Conservation (phyloP, 2,888 invertebrate species). For the Eumacrocentrus americanus region DNA sequence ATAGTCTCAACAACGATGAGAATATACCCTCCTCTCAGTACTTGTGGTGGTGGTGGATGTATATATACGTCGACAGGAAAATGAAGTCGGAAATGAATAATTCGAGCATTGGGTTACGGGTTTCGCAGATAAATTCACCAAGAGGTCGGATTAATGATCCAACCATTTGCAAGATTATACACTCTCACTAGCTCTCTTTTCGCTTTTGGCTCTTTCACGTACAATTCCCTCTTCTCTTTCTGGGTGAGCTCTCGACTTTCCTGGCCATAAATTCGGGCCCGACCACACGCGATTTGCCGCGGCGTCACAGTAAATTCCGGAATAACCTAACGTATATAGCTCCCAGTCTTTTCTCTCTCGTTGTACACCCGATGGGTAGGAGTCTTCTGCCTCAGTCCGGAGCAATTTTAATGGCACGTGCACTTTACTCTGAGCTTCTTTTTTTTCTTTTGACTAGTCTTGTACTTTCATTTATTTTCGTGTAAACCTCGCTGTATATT, state of each 20-base stretch:
- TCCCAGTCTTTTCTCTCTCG: background rate
- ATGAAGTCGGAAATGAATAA: constrained; percentile 23
- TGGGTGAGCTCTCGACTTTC: constrained; percentile 1
- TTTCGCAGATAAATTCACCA: constrained; percentile 8
- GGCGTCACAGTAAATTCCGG: constrained; percentile 26
- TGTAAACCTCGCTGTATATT: too few relatives aligned
- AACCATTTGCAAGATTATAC: constrained; percentile 22
- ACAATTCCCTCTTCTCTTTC: background rate
- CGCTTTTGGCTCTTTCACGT: background rate
- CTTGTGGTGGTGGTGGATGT: too few relatives aligned
- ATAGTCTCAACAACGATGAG: constrained; percentile 2
- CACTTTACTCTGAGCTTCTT: background rate
- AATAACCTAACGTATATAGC: constrained; percentile 14
- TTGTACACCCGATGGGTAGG: background rate
- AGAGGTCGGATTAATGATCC: constrained; percentile 22
- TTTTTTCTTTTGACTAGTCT: background rate
- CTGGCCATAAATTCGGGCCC: constrained; percentile 21
- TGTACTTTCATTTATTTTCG: background rate
- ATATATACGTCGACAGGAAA: constrained; percentile 8
- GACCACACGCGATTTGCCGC: constrained; percentile 28
- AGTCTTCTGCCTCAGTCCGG: background rate
- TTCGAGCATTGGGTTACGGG: constrained; percentile 12
- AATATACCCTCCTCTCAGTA: background rate
- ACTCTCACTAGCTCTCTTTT: constrained; percentile 1
- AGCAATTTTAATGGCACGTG: constrained; percentile 8